phyloP scores from a whole-genome alignment of 2,888 invertebrate species.

The Cantharis rufa region DNA sequence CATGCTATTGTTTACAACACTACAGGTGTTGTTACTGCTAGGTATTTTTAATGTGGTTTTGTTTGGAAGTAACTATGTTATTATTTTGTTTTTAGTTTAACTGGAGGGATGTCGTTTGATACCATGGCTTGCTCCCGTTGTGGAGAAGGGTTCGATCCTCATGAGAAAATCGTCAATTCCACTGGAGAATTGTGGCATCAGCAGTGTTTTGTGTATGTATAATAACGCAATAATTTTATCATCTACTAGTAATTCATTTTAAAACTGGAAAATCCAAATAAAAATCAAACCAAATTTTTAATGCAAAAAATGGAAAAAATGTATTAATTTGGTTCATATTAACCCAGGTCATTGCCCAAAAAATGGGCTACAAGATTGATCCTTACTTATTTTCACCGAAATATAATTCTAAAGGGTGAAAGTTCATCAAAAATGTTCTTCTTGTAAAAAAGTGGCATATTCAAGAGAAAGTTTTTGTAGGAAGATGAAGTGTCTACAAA shows the following conservation, averaged over 20 bases:
- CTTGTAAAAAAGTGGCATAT: too few species aligned
- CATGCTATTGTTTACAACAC: conserved; percentile 5
- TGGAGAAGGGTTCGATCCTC: conserved; percentile 92
- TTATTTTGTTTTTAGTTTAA: conserved; percentile 52
- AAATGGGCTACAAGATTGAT: too few species aligned
- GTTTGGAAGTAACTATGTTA: background rate
- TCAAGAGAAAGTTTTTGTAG: too few species aligned
- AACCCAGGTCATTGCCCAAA: too few species aligned
- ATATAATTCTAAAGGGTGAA: too few species aligned
- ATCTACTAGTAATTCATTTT: background rate
- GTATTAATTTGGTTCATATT: too few species aligned
- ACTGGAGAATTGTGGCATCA: conserved; percentile 99
- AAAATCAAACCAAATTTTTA: background rate
- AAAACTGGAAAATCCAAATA: background rate
- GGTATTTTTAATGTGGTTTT: background rate
- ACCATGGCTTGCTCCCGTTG: conserved; percentile 95
- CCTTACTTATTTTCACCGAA: too few species aligned
- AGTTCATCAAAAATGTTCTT: too few species aligned
- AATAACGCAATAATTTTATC: too few species aligned
- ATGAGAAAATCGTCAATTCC: conserved; percentile 98
- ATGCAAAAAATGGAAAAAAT: too few species aligned
- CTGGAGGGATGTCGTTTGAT: conserved; percentile 78
- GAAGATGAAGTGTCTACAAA: too few species aligned
- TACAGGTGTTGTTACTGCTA: background rate
- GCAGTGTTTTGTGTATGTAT: conserved; percentile 95